phyloP scores from a whole-genome alignment of 2,888 invertebrate genomes.

The Cataglyphis cursor region DNA sequence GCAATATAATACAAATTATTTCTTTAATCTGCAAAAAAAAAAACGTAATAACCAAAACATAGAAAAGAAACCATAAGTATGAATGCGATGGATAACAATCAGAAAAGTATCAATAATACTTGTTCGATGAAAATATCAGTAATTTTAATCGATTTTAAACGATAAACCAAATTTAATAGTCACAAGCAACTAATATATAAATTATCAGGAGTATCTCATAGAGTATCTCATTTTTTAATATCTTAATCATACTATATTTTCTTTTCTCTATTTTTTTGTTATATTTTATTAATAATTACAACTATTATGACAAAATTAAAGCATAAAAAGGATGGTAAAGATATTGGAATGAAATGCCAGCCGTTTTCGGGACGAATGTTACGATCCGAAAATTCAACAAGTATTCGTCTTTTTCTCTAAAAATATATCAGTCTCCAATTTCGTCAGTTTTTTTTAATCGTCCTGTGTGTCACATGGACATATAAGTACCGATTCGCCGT shows the following conservation, averaged over 20 bases:
- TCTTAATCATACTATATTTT: not conserved
- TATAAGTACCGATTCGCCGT: constrained; percentile 76
- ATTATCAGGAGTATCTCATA: not conserved
- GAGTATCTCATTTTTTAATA: not conserved
- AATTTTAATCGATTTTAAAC: not conserved
- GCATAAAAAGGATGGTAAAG: not conserved
- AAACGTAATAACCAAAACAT: not conserved
- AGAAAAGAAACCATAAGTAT: not conserved
- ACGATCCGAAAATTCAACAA: constrained; percentile 1
- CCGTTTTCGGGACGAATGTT: not conserved
- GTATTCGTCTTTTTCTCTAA: not conserved
- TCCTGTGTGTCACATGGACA: constrained; percentile 72
- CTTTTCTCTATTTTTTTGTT: not conserved
- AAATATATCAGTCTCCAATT: constrained; percentile 51
- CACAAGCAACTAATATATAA: not conserved
- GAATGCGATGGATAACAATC: not conserved
- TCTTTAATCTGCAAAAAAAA: not conserved
- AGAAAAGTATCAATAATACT: not conserved
- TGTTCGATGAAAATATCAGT: constrained; percentile 1
- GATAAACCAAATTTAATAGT: not conserved
- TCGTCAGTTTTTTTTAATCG: constrained; percentile 51
- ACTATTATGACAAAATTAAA: not conserved
- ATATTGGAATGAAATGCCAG: constrained; percentile 6
- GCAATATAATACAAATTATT: too few species aligned
- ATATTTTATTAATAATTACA: not conserved